These are phyloP conservation scores for Pollimyrus isidori DNA, from an alignment of 2,113 vertebrate genomes.

Conservation along the genomic window DNA sequence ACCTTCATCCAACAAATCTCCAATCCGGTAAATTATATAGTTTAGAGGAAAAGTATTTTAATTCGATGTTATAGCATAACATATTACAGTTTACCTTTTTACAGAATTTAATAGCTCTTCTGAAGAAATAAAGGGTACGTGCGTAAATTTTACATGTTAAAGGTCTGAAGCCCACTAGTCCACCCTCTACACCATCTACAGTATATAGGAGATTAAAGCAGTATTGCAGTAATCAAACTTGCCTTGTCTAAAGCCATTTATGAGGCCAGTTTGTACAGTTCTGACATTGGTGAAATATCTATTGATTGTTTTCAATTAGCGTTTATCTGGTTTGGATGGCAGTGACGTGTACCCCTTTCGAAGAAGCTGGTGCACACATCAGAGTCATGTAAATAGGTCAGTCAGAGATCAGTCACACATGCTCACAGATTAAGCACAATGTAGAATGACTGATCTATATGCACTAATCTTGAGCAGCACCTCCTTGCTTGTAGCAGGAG, in stretches of 20 bases:
- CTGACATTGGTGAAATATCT: background rate
- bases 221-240: background rate
- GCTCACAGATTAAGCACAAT: background rate
- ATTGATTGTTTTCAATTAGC: background rate
- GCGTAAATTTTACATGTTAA: background rate
- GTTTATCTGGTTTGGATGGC: background rate
- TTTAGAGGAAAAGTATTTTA: background rate
- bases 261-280: background rate
- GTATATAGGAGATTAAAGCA: background rate
- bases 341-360: background rate
- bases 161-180: background rate
- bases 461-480: background rate
- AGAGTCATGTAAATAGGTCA: background rate
- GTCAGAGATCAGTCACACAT: background rate
- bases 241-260: background rate
- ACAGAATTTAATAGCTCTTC: background rate
- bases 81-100: background rate
- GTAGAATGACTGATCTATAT: background rate
- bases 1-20: background rate
- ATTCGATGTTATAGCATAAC: background rate
- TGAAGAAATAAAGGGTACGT: background rate
- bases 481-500: background rate
- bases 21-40: background rate
- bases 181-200: background rate
- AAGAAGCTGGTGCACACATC: background rate